These are phyloP conservation scores for Andrena hattorfiana DNA, from an alignment of 2,888 invertebrate species.

Conservation along the genomic window DNA sequence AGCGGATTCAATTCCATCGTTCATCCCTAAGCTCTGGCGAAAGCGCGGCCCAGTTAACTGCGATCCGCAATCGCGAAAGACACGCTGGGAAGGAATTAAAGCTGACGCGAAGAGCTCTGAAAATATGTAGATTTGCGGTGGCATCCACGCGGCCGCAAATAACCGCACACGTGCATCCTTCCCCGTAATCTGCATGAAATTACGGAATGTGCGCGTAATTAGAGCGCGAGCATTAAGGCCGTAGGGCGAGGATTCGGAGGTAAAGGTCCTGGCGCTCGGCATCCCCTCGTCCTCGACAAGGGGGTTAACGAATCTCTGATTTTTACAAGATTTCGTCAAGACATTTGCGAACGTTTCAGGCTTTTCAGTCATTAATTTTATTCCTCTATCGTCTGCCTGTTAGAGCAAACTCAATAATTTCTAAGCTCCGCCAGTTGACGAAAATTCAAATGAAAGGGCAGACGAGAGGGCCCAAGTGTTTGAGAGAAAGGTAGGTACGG, in stretches of 20 bases:
- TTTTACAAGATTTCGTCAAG: not conserved
- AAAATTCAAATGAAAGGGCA: too few species aligned
- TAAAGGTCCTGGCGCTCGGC: not conserved
- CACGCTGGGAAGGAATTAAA: slow-evolving; percentile 43
- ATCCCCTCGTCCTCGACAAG: not conserved
- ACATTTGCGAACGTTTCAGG: too few species aligned
- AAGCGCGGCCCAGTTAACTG: slow-evolving; percentile 13
- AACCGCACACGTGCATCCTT: slow-evolving; percentile 23
- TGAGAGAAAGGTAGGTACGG: too few species aligned
- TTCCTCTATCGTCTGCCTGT: too few species aligned
- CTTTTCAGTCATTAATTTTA: too few species aligned
- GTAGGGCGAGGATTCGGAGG: not conserved
- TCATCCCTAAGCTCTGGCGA: not conserved
- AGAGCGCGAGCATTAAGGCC: slow-evolving; percentile 39
- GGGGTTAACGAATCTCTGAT: not conserved
- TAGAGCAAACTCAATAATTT: too few species aligned
- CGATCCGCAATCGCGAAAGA: slow-evolving; percentile 44
- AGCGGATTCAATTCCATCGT: not conserved
- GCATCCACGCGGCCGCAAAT: slow-evolving; percentile 27
- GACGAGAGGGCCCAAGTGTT: too few species aligned
- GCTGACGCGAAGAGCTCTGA: slow-evolving; percentile 47
- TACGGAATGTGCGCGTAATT: slow-evolving; percentile 62
- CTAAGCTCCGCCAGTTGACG: too few species aligned
- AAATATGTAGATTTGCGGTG: slow-evolving; percentile 25
- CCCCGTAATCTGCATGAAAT: slow-evolving; percentile 63